phyloP scores from a whole-genome alignment of 2,797 vertebrate species.

The Syngnathus rostellatus region DNA sequence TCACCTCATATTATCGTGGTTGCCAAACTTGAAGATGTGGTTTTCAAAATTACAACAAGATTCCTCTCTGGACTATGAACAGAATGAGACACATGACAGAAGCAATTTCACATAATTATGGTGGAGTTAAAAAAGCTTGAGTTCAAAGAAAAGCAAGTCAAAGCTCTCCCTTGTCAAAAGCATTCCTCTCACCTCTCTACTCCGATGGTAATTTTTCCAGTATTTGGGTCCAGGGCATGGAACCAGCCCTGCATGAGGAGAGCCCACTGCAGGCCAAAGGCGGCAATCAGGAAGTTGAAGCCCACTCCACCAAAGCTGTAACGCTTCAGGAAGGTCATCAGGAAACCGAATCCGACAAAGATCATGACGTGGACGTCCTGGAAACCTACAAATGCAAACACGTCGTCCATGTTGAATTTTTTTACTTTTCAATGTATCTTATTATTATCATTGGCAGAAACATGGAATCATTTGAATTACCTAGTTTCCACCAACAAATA shows the following conservation, averaged over 20 bases:
- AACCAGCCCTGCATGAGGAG: conserved; percentile 97
- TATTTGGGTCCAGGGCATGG: conserved; percentile 57
- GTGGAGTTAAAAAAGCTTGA: background rate
- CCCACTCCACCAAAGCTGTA: conserved; percentile 87
- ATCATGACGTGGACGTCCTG: conserved; percentile 98
- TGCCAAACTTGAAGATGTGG: background rate
- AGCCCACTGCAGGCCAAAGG: conserved; percentile 96
- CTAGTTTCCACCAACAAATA: too few species aligned
- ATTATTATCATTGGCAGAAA: too few species aligned
- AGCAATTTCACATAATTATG: background rate
- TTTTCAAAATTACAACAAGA: background rate
- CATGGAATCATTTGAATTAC: too few species aligned
- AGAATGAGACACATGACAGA: background rate
- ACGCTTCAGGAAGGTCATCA: conserved; percentile 93
- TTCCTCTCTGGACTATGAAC: background rate
- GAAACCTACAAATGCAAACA: conserved; percentile 73
- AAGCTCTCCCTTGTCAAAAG: background rate
- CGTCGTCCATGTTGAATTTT: background rate
- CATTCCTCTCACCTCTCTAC: conserved; percentile 74
- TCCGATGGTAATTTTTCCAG: conserved; percentile 76
- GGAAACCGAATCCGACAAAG: conserved; percentile 95
- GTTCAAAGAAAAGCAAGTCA: background rate
- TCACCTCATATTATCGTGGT: background rate
- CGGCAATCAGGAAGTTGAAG: conserved; percentile 90
- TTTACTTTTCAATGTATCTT: too few species aligned